phyloP scores from a whole-genome alignment of 1,140 invertebrate genomes.

The Samia ricini region DNA sequence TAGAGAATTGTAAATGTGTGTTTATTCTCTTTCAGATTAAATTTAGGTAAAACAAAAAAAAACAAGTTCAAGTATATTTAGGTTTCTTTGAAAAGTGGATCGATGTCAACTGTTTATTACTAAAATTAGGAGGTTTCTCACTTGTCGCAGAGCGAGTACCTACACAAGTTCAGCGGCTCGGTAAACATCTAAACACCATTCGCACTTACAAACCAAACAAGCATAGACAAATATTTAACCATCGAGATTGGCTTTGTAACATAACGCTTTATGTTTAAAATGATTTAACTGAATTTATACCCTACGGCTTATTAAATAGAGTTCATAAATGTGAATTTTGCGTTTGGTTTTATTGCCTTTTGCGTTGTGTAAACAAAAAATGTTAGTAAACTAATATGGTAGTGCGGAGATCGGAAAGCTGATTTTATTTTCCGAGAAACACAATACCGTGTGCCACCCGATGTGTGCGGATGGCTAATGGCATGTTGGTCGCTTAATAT shows the following conservation, averaged over 20 bases:
- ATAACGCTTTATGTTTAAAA: slow-evolving; percentile 33
- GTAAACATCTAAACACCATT: slow-evolving; percentile 74
- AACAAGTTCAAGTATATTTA: background rate
- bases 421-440: slow-evolving; percentile 64
- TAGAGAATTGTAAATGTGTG: slow-evolving; percentile 33
- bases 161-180: slow-evolving; percentile 61
- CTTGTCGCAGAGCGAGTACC: slow-evolving; percentile 41
- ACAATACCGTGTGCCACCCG: slow-evolving; percentile 29
- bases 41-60: background rate
- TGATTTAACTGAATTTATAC: slow-evolving; percentile 41
- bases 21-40: background rate
- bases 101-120: slow-evolving; percentile 66
- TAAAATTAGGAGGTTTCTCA: slow-evolving; percentile 54
- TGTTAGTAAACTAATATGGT: slow-evolving; percentile 66
- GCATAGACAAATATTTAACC: slow-evolving; percentile 73
- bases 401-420: slow-evolving; percentile 51
- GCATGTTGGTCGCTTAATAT: slow-evolving; percentile 24
- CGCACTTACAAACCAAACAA: slow-evolving; percentile 74
- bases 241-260: slow-evolving; percentile 56
- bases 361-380: slow-evolving; percentile 39
- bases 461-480: slow-evolving; percentile 23
- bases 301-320: slow-evolving; percentile 32
- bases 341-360: slow-evolving; percentile 31
- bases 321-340: slow-evolving; percentile 28
- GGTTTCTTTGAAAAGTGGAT: slow-evolving; percentile 30